Percentiles rank a stretch among this genome's conserved stretches.
Conservation (phyloP, 2,113 vertebrate genomes). For the Chitala chitala region DNA sequence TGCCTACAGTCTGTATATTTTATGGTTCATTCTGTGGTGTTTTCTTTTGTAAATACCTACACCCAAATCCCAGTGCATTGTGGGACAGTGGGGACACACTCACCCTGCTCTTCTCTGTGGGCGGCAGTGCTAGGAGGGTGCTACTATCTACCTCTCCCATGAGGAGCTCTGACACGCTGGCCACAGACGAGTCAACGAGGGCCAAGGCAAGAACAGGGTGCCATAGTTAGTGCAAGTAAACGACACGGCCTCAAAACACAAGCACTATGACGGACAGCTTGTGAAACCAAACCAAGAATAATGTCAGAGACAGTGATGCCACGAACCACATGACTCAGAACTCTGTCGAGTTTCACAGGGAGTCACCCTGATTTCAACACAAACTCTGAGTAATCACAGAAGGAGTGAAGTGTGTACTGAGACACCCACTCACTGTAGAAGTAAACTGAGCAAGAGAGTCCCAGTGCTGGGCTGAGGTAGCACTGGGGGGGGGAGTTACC, state of each 20-base stretch:
- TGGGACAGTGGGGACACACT: background rate
- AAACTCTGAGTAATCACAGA: no score
- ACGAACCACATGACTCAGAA: background rate
- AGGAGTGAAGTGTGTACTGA: background rate
- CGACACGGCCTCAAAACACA: no score
- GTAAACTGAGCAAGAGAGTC: background rate
- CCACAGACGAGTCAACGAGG: background rate
- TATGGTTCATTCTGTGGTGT: background rate
- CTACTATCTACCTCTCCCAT: constrained; percentile 47
- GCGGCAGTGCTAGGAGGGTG: constrained; percentile 12
- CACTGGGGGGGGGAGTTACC: constrained; percentile 63
- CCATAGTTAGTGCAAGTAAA: no score
- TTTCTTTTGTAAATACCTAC: no score
- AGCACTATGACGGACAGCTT: no score
- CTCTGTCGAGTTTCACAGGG: background rate
- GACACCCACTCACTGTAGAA: no score
- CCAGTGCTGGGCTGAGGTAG: background rate
- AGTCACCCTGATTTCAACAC: background rate
- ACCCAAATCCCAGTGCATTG: background rate
- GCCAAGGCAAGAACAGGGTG: background rate
- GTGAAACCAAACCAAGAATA: no score
- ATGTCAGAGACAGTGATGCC: background rate
- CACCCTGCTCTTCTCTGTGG: constrained; percentile 16
- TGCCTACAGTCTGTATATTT: no score
- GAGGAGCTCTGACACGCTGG: constrained; percentile 41